A percentile compares a stretch with the other conserved stretches of the same genome.
phyloP scores from a whole-genome alignment of 2,888 invertebrate genomes.

The Cyclophora punctaria region DNA sequence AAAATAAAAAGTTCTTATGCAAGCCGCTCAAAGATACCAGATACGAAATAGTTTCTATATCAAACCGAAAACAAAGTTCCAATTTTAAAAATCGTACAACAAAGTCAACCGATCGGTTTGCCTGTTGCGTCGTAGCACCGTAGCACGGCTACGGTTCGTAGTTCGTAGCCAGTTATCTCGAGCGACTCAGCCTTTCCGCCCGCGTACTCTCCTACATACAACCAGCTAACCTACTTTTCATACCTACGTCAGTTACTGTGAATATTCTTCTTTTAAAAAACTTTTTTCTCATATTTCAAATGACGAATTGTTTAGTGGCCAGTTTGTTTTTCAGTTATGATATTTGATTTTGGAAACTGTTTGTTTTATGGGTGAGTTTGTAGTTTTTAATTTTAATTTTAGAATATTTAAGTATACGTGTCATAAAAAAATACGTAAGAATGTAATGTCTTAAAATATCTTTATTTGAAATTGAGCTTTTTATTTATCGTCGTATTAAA shows the following conservation, averaged over 20 bases:
- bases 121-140: slow-evolving; percentile 54
- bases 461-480: not conserved
- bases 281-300: slow-evolving; percentile 26
- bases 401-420: slow-evolving; percentile 1
- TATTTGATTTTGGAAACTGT: slow-evolving; percentile 24
- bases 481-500: not conserved
- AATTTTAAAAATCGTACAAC: too few relatives aligned
- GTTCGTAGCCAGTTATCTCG: slow-evolving; percentile 61
- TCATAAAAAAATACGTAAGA: not conserved
- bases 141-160: slow-evolving; percentile 36
- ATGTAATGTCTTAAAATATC: not conserved
- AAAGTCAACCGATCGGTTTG: slow-evolving; percentile 16
- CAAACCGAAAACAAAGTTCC: too few relatives aligned
- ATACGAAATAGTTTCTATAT: too few relatives aligned
- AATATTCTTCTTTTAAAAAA: slow-evolving; percentile 17
- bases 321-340: slow-evolving; percentile 30
- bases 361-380: slow-evolving; percentile 29
- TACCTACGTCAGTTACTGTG: slow-evolving; percentile 22
- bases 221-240: slow-evolving; percentile 40
- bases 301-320: slow-evolving; percentile 28
- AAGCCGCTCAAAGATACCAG: too few relatives aligned
- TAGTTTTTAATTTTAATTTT: slow-evolving; percentile 4
- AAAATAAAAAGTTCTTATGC: too few relatives aligned
- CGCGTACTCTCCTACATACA: slow-evolving; percentile 42
- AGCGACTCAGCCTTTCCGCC: slow-evolving; percentile 53